Evolutionary conservation across 2,888 invertebrate species (phyloP).

Genomic region (Pinctada fucata): DNA sequence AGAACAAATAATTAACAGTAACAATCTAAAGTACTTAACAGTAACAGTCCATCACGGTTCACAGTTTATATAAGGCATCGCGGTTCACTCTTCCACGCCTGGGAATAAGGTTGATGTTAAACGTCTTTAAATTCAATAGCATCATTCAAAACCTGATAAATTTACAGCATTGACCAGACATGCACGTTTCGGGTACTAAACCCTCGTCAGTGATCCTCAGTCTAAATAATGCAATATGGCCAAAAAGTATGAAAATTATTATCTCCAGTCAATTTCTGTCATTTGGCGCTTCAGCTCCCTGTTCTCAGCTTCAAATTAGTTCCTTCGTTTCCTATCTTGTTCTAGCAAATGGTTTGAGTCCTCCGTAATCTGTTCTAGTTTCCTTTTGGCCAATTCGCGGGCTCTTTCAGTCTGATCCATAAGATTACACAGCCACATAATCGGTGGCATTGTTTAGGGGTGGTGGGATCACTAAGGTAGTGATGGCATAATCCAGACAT

Average conservation of each 20-base stretch:
- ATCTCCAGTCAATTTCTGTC: neutral
- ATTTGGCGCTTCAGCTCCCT: slow-evolving; percentile 2
- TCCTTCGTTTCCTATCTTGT: slow-evolving; percentile 1
- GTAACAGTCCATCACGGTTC: neutral
- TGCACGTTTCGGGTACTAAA: no score
- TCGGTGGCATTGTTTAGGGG: neutral
- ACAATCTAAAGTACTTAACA: neutral
- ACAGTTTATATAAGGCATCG: neutral
- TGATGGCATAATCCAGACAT: neutral
- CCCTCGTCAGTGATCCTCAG: no score
- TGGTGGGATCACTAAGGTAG: neutral
- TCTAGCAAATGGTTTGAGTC: neutral
- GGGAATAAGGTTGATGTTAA: neutral
- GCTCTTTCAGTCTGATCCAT: slow-evolving; percentile 3
- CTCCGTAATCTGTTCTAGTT: neutral
- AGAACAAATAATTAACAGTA: no score
- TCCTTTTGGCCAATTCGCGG: neutral
- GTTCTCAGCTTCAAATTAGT: slow-evolving; percentile 3
- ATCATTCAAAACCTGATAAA: no score
- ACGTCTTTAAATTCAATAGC: no score
- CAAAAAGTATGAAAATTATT: no score
- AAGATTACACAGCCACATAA: slow-evolving; percentile 7
- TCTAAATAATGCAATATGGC: no score
- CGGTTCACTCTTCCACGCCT: neutral
- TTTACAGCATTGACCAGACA: no score